Percentiles rank a stretch among this genome's conserved stretches.
Evolutionary conservation across 2,888 invertebrate genomes (phyloP).

Genomic region (Crossocerus cetratus): DNA sequence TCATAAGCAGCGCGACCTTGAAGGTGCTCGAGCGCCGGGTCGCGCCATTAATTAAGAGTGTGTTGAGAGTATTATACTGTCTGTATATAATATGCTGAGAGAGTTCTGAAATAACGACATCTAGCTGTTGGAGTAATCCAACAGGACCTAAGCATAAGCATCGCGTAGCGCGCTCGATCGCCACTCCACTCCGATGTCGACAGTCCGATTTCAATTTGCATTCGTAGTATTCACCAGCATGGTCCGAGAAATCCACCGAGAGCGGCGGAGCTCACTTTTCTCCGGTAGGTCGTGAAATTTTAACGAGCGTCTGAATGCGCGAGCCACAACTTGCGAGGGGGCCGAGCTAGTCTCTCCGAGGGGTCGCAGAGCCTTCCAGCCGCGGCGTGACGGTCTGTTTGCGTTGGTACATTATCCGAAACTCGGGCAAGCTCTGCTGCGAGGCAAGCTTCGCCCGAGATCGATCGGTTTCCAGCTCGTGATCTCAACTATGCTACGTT

Average conservation of each 20-base stretch:
- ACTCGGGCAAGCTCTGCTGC: constrained; percentile 35
- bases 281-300: no score
- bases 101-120: no score
- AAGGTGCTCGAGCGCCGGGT: constrained; percentile 33
- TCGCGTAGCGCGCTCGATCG: not conserved
- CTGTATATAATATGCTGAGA: no score
- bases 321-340: no score
- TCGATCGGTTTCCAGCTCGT: constrained; percentile 68
- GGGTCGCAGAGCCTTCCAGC: constrained; percentile 48
- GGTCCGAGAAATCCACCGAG: no score
- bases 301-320: no score
- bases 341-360: constrained; percentile 23
- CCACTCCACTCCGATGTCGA: not conserved
- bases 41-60: constrained; percentile 37
- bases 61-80: constrained; percentile 10
- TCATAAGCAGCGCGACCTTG: constrained; percentile 58
- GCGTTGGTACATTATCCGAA: constrained; percentile 55
- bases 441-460: constrained; percentile 49
- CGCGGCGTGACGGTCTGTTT: constrained; percentile 47
- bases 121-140: no score
- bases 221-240: not conserved
- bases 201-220: not conserved
- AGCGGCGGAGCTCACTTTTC: no score
- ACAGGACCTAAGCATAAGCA: not conserved
- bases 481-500: constrained; percentile 70